Conservation (phyloP, 2,797 vertebrate genomes). For the Microctenopoma lineatum region DNA sequence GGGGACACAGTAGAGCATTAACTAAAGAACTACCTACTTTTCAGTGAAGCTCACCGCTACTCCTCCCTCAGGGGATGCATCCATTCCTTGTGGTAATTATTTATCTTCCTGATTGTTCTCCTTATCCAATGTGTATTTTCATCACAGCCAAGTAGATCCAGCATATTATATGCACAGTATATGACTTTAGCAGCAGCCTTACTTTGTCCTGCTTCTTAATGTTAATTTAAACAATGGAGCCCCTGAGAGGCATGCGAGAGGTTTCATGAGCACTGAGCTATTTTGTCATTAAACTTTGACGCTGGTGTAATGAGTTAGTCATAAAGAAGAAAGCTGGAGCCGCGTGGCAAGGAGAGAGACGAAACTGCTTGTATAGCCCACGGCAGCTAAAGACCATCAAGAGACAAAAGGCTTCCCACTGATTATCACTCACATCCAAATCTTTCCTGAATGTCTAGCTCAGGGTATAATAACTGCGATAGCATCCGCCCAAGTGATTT, state of each 20-base stretch:
- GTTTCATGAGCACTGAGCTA: conserved; percentile 58
- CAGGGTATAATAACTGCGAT: conserved; percentile 25
- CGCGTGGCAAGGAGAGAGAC: conserved; percentile 28
- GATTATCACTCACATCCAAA: conserved; percentile 59
- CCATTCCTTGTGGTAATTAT: conserved; percentile 65
- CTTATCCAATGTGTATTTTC: conserved; percentile 43
- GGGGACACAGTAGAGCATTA: conserved; percentile 65
- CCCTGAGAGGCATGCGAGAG: conserved; percentile 52
- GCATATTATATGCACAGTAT: conserved; percentile 23
- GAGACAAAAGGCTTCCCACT: conserved; percentile 63
- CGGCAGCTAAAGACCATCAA: conserved; percentile 61
- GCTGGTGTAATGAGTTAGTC: conserved; percentile 74
- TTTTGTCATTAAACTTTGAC: conserved; percentile 79
- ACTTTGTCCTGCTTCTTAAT: conserved; percentile 44
- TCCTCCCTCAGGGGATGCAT: conserved; percentile 61
- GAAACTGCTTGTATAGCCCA: conserved; percentile 59
- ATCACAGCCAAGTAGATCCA: conserved; percentile 24
- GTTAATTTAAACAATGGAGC: conserved; percentile 62
- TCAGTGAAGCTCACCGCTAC: conserved; percentile 64
- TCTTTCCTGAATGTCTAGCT: conserved; percentile 27
- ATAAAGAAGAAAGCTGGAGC: conserved; percentile 58
- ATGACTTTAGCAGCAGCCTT: conserved; percentile 24
- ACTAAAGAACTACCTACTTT: conserved; percentile 76
- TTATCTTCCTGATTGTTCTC: conserved; percentile 54
- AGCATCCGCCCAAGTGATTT: conserved; percentile 27